These are phyloP conservation scores for Mobula birostris DNA, from an alignment of 2,113 vertebrate species.

Conservation along the genomic window DNA sequence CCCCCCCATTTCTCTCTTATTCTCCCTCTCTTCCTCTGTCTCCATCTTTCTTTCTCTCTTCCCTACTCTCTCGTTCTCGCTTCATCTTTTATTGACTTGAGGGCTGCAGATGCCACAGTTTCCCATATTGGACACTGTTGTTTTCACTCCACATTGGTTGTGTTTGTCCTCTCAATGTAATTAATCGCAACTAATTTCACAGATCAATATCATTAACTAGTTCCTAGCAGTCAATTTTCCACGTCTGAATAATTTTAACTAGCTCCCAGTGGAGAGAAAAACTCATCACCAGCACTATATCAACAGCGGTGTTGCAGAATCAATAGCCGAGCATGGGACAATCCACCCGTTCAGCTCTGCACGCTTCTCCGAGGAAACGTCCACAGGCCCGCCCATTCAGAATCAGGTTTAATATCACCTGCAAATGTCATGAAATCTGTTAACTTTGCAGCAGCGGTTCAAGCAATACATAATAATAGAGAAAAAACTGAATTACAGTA, in stretches of 20 bases:
- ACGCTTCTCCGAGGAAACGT: neutral
- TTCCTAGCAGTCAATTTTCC: neutral
- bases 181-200: neutral
- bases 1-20: neutral
- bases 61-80: slow-evolving; percentile 46
- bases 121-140: neutral
- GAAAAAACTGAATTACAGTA: too few relatives aligned
- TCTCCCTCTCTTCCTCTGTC: neutral
- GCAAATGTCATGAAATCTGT: too few relatives aligned
- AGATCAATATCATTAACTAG: neutral
- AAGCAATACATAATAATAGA: too few relatives aligned
- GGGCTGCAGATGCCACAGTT: neutral
- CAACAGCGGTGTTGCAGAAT: neutral
- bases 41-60: neutral
- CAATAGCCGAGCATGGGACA: neutral
- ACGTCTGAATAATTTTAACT: neutral
- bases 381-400: neutral
- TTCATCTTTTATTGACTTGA: slow-evolving; percentile 20
- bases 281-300: neutral
- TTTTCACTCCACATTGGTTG: neutral
- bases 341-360: too few relatives aligned
- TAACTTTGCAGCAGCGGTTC: too few relatives aligned
- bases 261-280: neutral
- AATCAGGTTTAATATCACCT: too few relatives aligned
- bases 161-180: neutral